Percentiles rank a stretch among this genome's conserved stretches.
phyloP scores from a whole-genome alignment of 2,888 invertebrate species.

The Sphecodes monilicornis region DNA sequence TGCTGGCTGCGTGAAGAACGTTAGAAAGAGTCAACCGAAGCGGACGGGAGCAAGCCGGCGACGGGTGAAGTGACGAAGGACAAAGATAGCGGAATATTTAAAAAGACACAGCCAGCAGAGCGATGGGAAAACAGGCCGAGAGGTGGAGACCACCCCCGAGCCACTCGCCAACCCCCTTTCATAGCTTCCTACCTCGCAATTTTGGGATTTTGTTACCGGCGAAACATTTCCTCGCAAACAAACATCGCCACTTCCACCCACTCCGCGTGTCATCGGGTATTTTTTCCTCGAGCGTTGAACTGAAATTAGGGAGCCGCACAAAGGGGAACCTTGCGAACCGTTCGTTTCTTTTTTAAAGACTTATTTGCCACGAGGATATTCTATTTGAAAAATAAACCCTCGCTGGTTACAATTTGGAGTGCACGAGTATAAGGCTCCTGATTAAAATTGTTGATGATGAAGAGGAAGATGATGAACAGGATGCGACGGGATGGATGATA shows the following conservation, averaged over 20 bases:
- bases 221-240: constrained; percentile 60
- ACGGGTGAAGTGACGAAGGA: not conserved
- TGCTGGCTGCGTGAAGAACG: constrained; percentile 16
- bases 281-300: constrained; percentile 1
- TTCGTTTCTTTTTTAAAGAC: not conserved
- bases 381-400: not conserved
- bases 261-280: constrained; percentile 14
- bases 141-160: not conserved
- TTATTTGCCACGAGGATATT: not conserved
- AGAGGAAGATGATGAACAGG: not conserved
- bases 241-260: constrained; percentile 48
- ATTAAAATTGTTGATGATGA: not conserved
- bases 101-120: not conserved
- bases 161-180: constrained; percentile 31
- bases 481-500: not conserved
- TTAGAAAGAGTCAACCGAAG: constrained; percentile 20
- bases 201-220: constrained; percentile 17
- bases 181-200: constrained; percentile 24
- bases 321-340: not conserved
- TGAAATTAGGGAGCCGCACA: constrained; percentile 29
- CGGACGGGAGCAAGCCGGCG: not conserved
- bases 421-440: not conserved
- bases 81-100: constrained; percentile 2
- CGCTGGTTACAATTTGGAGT: not conserved
- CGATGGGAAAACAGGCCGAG: constrained; percentile 3